Evolutionary conservation across 1,140 invertebrate species (phyloP), one percentile per base, ranked within the genome.

Genomic region (Chrysopa pallens): DNA sequence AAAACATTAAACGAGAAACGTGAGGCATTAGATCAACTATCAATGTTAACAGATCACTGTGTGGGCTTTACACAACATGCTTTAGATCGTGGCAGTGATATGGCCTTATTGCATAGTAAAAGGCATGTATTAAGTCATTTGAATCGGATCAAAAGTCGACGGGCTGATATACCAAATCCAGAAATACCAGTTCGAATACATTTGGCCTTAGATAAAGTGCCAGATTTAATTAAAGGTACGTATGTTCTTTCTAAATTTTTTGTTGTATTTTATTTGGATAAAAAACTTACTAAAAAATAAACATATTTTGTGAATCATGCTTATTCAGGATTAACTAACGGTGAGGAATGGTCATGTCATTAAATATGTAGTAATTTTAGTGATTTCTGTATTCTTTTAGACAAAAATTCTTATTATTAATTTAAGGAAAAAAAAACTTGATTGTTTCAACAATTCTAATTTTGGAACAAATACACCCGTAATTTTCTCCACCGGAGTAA

Each of bases 31-130:
- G 75, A 83, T 53, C 73, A 84, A 51, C 64, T 87, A 5, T 81
- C 82, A 5, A 75, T 76, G 53, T 74, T 85, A 53, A 84, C 84
- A 8, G 84, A 90, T 65, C 82, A 90, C 65, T 87, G 84, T 59
- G 81, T 87, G 36, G 72, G 78, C 42, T 88, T 90, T 63, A 81
- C 87, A 36, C 74, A 74, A 53, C 70, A 76, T 53, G 81, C 81
- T 11, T 63, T 90, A 7, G 73, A 79, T 15, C 76, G 78, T 54
- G 84, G 84, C 40, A 80, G 76, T 47, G 84, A 89, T 60, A 81
- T 80, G 61, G 84, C 86, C 36, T 66, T 90, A 43, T 66, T 90
- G 27, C 84, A 83, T 53, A 82, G 78, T 57, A 89, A 89, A 70
- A 83, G 80, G 60, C 76, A 73, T 36, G 67, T 77, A 14, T 73